phyloP scores from a whole-genome alignment of 92 coral and sea anemone genomes.

The Pocillopora grandis region DNA sequence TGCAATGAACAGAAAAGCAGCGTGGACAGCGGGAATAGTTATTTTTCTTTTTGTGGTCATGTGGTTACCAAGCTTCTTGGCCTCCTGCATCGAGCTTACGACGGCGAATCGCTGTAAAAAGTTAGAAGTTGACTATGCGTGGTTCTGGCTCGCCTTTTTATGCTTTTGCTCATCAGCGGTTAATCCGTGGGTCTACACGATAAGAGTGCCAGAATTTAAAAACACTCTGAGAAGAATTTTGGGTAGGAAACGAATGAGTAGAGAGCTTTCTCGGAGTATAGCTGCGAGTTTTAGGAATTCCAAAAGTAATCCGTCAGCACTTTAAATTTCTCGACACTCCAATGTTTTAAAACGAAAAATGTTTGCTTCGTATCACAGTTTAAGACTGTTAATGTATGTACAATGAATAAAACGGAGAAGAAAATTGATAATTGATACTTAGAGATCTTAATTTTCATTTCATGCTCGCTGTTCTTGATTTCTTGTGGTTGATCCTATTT shows the following conservation, averaged over 20 bases:
- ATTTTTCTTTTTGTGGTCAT: slow-evolving; percentile 61
- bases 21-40: slow-evolving; percentile 73
- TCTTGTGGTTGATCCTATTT: no score
- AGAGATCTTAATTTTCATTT: no score
- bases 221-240: slow-evolving; percentile 38
- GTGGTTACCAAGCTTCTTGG: slow-evolving; percentile 71
- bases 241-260: slow-evolving; percentile 32
- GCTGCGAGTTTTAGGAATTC: slow-evolving; percentile 29
- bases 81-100: slow-evolving; percentile 60
- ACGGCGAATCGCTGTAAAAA: slow-evolving; percentile 53
- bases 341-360: background rate
- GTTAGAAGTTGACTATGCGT: slow-evolving; percentile 52
- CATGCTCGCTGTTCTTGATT: no score
- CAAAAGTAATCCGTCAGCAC: background rate
- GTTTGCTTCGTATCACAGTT: background rate
- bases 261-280: slow-evolving; percentile 28
- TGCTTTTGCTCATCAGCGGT: slow-evolving; percentile 64
- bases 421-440: no score
- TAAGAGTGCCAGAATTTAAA: slow-evolving; percentile 67
- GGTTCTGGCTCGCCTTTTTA: slow-evolving; percentile 77
- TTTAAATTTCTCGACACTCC: background rate
- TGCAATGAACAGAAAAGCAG: slow-evolving; percentile 70
- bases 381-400: no score
- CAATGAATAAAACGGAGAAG: no score
- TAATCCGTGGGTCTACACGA: slow-evolving; percentile 75